phyloP scores from a whole-genome alignment of 1,140 invertebrate species.

The Chironomus striatipennis region DNA sequence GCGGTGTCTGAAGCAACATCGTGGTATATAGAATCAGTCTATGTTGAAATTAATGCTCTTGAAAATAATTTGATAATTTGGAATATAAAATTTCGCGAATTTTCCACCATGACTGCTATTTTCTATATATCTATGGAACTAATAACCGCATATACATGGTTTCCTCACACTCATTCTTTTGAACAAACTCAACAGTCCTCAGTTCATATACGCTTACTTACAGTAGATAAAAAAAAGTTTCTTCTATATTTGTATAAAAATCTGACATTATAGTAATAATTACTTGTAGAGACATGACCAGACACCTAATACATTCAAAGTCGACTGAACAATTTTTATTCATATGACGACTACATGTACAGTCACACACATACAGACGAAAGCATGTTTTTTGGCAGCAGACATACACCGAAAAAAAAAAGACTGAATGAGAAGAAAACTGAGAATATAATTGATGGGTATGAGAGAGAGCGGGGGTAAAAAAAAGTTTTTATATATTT shows the following conservation, averaged over 20 bases:
- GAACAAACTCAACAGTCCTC: too few species aligned
- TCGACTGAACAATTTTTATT: not conserved
- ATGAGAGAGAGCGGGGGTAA: not conserved
- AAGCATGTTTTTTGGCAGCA: not conserved
- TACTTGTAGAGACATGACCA: slow-evolving; percentile 15
- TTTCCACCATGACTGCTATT: not conserved
- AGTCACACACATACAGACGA: not conserved
- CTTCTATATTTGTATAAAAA: too few species aligned
- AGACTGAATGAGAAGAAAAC: not conserved
- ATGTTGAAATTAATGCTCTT: too few species aligned
- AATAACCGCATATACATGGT: not conserved
- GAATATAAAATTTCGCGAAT: not conserved
- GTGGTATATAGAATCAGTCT: too few species aligned
- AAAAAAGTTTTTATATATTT: not conserved
- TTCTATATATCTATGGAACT: not conserved
- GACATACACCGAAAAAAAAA: not conserved
- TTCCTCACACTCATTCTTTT: not conserved
- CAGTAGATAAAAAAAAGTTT: too few species aligned
- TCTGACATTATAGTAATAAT: not conserved
- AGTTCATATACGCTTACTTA: too few species aligned
- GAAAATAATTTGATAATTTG: not conserved
- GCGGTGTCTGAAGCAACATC: not conserved
- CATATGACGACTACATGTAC: not conserved
- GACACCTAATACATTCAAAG: not conserved
- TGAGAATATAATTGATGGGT: not conserved